phyloP scores from a whole-genome alignment of 2,113 vertebrate species.

The Sturnira hondurensis region DNA sequence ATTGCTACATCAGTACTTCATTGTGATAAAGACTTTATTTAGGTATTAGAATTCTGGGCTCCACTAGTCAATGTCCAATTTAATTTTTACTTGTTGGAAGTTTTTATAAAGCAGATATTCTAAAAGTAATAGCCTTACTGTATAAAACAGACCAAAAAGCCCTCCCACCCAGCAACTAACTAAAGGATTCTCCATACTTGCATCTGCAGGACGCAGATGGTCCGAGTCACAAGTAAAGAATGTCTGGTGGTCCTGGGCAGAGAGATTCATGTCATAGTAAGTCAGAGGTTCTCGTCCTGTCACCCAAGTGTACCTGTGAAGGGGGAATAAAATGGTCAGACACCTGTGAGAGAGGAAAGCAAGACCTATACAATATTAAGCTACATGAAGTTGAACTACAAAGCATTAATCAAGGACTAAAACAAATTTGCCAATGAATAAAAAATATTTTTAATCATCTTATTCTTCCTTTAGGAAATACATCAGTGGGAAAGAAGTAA shows the following conservation, averaged over 20 bases:
- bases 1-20: background rate
- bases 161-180: background rate
- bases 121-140: background rate
- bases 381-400: background rate
- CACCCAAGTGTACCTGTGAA: slow-evolving; percentile 95
- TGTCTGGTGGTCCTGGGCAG: slow-evolving; percentile 97
- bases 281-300: slow-evolving; percentile 97
- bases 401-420: background rate
- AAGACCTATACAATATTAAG: slow-evolving; percentile 12
- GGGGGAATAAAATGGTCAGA: slow-evolving; percentile 31
- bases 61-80: background rate
- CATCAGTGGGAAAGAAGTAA: background rate
- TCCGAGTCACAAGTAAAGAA: slow-evolving; percentile 99
- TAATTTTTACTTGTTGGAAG: background rate
- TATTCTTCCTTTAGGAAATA: slow-evolving; percentile 7
- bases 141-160: background rate
- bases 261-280: slow-evolving; percentile 99
- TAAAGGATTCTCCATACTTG: slow-evolving; percentile 86
- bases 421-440: background rate
- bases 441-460: background rate
- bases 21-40: background rate
- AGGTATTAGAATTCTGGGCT: background rate
- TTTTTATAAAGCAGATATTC: background rate
- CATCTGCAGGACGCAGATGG: slow-evolving; percentile 94
- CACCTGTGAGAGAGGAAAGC: slow-evolving; percentile 19